phyloP scores from a whole-genome alignment of 2,797 vertebrate genomes.

The Falco novaeseelandiae region DNA sequence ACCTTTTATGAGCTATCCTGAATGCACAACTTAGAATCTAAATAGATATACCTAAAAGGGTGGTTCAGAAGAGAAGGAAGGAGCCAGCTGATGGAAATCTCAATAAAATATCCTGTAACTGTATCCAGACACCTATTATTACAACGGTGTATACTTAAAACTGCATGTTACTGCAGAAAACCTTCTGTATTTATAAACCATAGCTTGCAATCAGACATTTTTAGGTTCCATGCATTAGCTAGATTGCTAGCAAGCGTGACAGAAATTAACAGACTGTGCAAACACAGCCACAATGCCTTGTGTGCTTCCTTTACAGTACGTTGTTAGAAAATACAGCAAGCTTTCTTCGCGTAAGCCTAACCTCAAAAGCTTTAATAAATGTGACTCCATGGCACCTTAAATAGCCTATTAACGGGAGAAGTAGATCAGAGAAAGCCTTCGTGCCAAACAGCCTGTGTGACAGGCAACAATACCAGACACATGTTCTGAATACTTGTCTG shows the following conservation, averaged over 20 bases:
- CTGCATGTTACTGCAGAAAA: background rate
- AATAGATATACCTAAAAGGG: rapidly evolving
- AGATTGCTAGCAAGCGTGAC: background rate
- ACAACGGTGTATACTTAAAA: background rate
- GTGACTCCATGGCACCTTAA: background rate
- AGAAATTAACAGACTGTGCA: background rate
- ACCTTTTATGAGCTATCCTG: background rate
- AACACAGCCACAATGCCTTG: background rate
- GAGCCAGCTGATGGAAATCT: background rate
- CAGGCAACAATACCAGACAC: background rate
- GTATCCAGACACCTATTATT: background rate
- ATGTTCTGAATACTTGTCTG: background rate
- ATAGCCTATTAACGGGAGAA: background rate
- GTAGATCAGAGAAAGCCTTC: conserved; percentile 10
- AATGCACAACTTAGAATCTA: background rate
- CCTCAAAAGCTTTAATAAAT: conserved; percentile 8
- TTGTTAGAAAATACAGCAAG: background rate
- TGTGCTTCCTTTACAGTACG: background rate
- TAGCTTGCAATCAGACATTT: background rate
- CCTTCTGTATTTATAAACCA: background rate
- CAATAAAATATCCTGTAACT: background rate
- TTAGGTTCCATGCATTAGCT: background rate
- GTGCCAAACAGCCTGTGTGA: background rate
- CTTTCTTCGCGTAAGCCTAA: background rate
- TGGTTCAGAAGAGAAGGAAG: background rate